Evolutionary conservation across 2,113 vertebrate genomes (phyloP).

Genomic region (Ondatra zibethicus): DNA sequence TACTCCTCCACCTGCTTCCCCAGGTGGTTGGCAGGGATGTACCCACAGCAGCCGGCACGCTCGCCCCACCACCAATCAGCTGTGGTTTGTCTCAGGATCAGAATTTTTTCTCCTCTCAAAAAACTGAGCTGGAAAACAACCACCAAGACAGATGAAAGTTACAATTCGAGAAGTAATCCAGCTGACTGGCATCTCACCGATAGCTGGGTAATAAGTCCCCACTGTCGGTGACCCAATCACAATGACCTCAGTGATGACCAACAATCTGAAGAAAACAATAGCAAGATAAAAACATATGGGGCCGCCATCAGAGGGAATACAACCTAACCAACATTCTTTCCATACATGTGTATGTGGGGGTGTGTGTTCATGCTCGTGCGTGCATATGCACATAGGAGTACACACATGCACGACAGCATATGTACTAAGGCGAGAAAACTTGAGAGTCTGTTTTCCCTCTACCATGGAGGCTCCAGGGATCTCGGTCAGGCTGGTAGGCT

Average conservation of each 20-base stretch:
- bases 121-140: slow-evolving; percentile 77
- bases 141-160: neutral
- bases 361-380: neutral
- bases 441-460: neutral
- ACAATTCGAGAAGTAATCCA: neutral
- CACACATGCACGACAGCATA: neutral
- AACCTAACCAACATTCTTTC: neutral
- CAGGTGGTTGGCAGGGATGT: slow-evolving; percentile 87
- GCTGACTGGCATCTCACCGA: neutral
- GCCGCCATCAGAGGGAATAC: neutral
- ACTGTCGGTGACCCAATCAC: neutral
- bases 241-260: neutral
- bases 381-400: no score
- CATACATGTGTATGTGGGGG: no score
- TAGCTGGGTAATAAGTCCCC: neutral
- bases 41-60: slow-evolving; percentile 82
- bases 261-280: neutral
- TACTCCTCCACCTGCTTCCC: slow-evolving; percentile 63
- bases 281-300: neutral
- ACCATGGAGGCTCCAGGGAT: neutral
- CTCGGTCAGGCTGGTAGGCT: no score
- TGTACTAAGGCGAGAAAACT: neutral
- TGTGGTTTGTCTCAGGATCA: slow-evolving; percentile 83
- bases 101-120: slow-evolving; percentile 77
- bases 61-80: slow-evolving; percentile 91